Conservation (phyloP, 2,113 vertebrate genomes). For the Rhinolophus ferrumequinum region DNA sequence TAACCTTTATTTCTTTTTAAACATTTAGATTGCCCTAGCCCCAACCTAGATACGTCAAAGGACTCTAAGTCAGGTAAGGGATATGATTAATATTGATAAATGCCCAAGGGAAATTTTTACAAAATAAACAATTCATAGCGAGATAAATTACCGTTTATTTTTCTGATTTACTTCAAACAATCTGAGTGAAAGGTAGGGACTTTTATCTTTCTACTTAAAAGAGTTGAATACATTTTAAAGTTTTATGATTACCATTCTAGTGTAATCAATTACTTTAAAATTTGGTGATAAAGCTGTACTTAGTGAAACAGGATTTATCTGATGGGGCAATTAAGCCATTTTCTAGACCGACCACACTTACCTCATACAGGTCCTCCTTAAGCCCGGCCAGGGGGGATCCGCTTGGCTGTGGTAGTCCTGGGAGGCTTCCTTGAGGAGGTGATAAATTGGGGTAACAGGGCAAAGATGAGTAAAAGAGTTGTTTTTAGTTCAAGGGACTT, state of each 20-base stretch:
- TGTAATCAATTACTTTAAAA: not conserved
- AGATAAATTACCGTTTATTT: not conserved
- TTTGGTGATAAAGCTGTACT: not conserved
- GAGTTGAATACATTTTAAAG: not conserved
- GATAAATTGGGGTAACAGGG: not conserved
- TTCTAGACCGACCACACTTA: not conserved
- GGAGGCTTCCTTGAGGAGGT: not conserved
- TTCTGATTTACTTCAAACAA: not conserved
- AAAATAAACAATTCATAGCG: not conserved
- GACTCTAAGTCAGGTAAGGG: conserved; percentile 64
- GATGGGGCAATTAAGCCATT: not conserved
- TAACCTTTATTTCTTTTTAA: conserved; percentile 22
- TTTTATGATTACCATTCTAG: not conserved
- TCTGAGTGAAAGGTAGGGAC: not conserved
- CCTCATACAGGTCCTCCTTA: not conserved
- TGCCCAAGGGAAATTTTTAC: not conserved
- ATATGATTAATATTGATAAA: not conserved
- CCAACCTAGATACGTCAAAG: not conserved
- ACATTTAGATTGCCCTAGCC: not conserved
- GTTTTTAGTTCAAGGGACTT: not conserved
- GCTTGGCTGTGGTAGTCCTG: not conserved
- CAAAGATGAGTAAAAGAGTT: not conserved
- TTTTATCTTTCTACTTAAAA: conserved; percentile 17
- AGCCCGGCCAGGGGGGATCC: not conserved
- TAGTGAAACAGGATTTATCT: not conserved